Percentiles rank a stretch among this genome's conserved stretches.
Conservation (phyloP, 2,113 vertebrate species). For the Pitta sordida region DNA sequence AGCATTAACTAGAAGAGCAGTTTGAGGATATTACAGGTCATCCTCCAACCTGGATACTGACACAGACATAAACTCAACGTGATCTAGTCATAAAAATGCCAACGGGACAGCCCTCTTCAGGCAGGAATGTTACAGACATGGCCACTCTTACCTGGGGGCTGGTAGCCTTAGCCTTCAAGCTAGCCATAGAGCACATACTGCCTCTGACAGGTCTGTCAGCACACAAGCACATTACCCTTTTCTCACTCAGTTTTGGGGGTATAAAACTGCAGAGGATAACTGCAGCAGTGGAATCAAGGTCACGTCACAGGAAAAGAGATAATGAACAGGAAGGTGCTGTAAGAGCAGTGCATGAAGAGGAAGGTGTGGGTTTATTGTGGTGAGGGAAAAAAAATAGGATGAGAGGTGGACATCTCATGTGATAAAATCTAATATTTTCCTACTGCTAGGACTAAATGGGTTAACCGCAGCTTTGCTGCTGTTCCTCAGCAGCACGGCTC, state of each 20-base stretch:
- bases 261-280: not conserved
- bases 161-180: not conserved
- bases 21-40: not conserved
- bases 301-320: not conserved
- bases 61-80: not conserved
- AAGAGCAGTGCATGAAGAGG: not conserved
- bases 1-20: not conserved
- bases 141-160: not conserved
- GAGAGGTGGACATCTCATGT: not conserved
- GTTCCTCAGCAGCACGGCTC: not conserved
- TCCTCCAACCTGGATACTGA: not conserved
- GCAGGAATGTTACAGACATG: fast-evolving
- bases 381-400: not conserved
- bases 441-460: not conserved
- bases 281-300: not conserved
- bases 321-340: not conserved
- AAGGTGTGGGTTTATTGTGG: not conserved
- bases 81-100: not conserved
- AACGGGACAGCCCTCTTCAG: not conserved
- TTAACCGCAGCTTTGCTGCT: not conserved
- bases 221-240: not conserved
- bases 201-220: not conserved
- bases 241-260: not conserved
- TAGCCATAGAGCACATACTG: not conserved
- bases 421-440: not conserved